These are phyloP conservation scores for Nebria salina DNA, from an alignment of 2,888 invertebrate genomes.

Conservation along the genomic window DNA sequence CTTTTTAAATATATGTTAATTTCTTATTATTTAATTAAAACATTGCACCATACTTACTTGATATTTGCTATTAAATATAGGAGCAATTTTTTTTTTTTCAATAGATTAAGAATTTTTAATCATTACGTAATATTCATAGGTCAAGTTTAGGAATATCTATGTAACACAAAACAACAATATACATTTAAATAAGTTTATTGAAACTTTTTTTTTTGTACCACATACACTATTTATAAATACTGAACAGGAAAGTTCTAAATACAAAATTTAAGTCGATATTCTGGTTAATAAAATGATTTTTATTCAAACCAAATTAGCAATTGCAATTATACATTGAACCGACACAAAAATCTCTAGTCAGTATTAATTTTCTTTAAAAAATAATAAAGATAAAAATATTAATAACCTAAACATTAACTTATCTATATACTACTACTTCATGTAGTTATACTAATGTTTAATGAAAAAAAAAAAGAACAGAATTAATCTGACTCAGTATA, in stretches of 20 bases:
- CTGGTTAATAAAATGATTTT: conserved; percentile 23
- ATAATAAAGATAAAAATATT: conserved; percentile 22
- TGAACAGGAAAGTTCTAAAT: conserved; percentile 42
- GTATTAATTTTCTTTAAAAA: conserved; percentile 24
- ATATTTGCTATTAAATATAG: too few species aligned
- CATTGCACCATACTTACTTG: too few species aligned
- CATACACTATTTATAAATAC: conserved; percentile 40
- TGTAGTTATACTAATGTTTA: not conserved
- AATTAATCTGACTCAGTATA: not conserved
- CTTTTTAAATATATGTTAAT: too few species aligned
- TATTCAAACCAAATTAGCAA: conserved; percentile 7
- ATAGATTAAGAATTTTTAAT: too few species aligned
- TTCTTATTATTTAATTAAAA: too few species aligned
- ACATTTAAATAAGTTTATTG: conserved; percentile 39
- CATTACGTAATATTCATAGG: too few species aligned
- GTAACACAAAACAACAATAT: not conserved
- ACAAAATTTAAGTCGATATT: conserved; percentile 20
- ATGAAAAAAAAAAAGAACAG: not conserved
- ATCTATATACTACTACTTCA: not conserved
- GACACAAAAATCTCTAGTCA: conserved; percentile 2
- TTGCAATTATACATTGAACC: not conserved
- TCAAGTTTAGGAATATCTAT: too few species aligned
- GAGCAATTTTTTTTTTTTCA: too few species aligned
- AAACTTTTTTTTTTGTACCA: conserved; percentile 33
- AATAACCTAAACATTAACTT: conserved; percentile 15